Evolutionary conservation across 2,888 invertebrate genomes (phyloP), one percentile per base, ranked within the genome.

Genomic region (Drosophila koepferae): DNA sequence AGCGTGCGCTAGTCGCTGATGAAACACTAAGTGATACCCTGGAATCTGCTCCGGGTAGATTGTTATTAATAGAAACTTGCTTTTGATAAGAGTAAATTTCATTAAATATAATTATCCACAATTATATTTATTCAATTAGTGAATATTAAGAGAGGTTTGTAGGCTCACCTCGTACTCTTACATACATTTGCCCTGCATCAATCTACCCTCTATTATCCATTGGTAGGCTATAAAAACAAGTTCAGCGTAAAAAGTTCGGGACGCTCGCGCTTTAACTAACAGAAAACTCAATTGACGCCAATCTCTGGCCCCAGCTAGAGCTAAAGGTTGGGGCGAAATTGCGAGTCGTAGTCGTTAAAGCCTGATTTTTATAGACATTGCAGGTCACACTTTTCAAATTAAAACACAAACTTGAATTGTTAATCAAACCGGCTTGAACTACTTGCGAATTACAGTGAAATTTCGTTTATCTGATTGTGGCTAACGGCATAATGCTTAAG

Each of bases 261-360:
- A 23, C 28, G 28, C 59, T 67, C 43, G 36, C 54, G 48, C 69
- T 75, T 55, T 38, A 51, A 38, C 60, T 43, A 54, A 64, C 63
- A 72, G 46, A 67, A 67, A 77, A 80, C 64, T 72, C 77, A 77
- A 80, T 80, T 80, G 77, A 77, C 63, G 48, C 80, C 80, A 71
- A 80, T 80, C 80, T 76, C 60, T 80, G 59, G 56, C 77, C 61
- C 58, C 61, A 80, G 64, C 80, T 64, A 59, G 67, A 46, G 28
- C 28, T 46, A 49, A 41, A 34, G 53, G 60, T 55, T 49, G 18
- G 36, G 36, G 38, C 12, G 36, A 28, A 54, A 34, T 34, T 58
- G 43, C 16, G 28, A 28, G 55, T 28, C 54, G 31, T 16, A 44
- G 55, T 65, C 76, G 75, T 62, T 70, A 66, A 54, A 72, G 77